Base-by-base conservation (phyloP, 2,888 invertebrate species). In the Tenthredo distinguenda region DNA sequence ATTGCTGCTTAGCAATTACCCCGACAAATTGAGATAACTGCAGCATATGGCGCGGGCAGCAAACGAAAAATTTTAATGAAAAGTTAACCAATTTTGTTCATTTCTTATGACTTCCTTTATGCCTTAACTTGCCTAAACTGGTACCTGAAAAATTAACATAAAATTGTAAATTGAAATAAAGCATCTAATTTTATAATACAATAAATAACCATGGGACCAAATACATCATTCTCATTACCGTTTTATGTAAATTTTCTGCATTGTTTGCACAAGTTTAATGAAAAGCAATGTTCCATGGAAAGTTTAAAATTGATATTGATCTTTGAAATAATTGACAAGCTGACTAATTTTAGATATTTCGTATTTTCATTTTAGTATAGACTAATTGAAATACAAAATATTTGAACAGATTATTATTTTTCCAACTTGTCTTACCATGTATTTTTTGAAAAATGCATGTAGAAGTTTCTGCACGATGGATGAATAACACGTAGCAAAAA, bases 31-130 rank as follows among this genome's bases (percentile, higher is more conserved):
- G 86, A 88, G 87, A 72, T 85, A 88, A 87, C 86, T 86, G 88
- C 88, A 89, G 88, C 88, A 87, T 88, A 89, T 86, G 87, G 87
- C 90, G 88, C 89, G 88, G 83, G 87, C 86, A 88, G 86, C 87
- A 65, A 87, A 90, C 86, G 77, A 7, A 86, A 88, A 88, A 88
- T 85, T 86, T 37, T 5, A 65, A 43, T 5, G 37, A 83, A 88
- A 87, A 86, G 72, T 85, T 86, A 85, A 86, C 82, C 72, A 50
- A 58, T 12, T 65, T 85, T 79, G 74, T 74, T 84, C 76, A 68
- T 77, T 43, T 81, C 82, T 12, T 47, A 68, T 71, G 50, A 50
- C 71, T 81, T 77, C 83, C 47, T 47, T 74, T 47, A 68, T 83
- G 71, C 68, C 65, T 83, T 83, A 83, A 47, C 68, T 83, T 37